Percentiles rank a stretch among this genome's conserved stretches.
phyloP scores from a whole-genome alignment of 2,888 invertebrate genomes.

The Thera britannica region DNA sequence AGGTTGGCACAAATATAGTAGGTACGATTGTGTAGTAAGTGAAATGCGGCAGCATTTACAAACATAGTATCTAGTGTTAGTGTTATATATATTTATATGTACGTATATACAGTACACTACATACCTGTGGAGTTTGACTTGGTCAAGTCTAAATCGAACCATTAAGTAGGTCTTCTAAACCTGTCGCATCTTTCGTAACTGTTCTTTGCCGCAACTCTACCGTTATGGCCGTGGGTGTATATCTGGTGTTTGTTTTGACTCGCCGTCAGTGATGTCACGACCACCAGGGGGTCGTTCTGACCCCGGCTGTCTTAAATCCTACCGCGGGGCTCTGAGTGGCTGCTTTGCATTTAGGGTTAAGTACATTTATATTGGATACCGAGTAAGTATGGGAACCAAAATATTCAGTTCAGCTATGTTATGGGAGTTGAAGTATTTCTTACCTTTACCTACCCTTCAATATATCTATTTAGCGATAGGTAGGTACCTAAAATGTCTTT shows the following conservation, averaged over 20 bases:
- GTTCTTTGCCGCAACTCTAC: conserved; percentile 20
- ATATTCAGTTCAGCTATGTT: background rate
- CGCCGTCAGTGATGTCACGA: conserved; percentile 24
- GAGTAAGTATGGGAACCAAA: background rate
- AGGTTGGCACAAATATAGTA: no score
- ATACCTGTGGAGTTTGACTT: background rate
- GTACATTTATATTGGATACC: background rate
- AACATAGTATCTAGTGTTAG: no score
- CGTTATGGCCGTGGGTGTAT: conserved; percentile 27
- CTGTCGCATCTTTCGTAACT: conserved; percentile 31
- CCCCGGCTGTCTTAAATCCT: conserved; percentile 18
- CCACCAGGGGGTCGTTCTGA: conserved; percentile 15
- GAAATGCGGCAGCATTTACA: no score
- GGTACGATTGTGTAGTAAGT: no score
- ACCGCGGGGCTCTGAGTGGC: conserved; percentile 2
- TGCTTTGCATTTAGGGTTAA: conserved; percentile 15
- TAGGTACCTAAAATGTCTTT: no score
- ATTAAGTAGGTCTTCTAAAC: conserved; percentile 20
- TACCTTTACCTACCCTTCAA: no score
- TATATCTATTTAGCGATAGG: no score
- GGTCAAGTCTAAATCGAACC: background rate
- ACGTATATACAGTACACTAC: no score
- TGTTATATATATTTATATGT: no score
- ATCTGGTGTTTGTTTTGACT: conserved; percentile 23
- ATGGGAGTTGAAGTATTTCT: no score